Percentiles rank a stretch among this genome's conserved stretches.
phyloP scores from a whole-genome alignment of 1,140 invertebrate species.

The Solenopsis invicta region DNA sequence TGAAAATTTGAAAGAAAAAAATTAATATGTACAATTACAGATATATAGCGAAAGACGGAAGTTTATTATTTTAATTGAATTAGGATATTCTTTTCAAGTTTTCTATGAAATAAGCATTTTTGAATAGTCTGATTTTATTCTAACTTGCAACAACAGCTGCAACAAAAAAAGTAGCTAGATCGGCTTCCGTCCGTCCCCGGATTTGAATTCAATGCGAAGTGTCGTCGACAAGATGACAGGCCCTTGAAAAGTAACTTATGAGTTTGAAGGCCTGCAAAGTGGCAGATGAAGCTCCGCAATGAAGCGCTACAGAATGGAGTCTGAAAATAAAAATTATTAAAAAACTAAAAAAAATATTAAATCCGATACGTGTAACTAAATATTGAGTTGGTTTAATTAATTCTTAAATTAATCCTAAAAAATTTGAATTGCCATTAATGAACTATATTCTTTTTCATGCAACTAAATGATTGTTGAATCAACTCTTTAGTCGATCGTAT shows the following conservation, averaged over 20 bases:
- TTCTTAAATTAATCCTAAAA: no score
- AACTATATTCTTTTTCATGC: no score
- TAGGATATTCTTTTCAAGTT: background rate
- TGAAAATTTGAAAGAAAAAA: background rate
- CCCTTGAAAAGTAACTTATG: constrained; percentile 25
- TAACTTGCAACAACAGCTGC: background rate
- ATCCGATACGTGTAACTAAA: no score
- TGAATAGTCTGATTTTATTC: background rate
- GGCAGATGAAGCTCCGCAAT: background rate
- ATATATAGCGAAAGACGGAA: background rate
- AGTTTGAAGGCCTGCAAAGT: background rate
- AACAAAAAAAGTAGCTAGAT: background rate
- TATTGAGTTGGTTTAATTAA: no score
- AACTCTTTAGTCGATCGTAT: no score
- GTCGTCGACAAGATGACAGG: background rate
- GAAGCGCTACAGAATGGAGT: background rate
- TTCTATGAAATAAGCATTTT: background rate
- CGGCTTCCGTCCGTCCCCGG: background rate
- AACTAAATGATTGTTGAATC: no score
- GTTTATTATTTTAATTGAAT: background rate
- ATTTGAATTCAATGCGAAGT: background rate
- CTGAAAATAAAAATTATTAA: no score
- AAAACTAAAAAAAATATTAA: no score
- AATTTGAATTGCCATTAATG: no score
- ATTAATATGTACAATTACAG: background rate